phyloP scores from a whole-genome alignment of 1,140 invertebrate species.

The Parasteatoda tepidariorum region DNA sequence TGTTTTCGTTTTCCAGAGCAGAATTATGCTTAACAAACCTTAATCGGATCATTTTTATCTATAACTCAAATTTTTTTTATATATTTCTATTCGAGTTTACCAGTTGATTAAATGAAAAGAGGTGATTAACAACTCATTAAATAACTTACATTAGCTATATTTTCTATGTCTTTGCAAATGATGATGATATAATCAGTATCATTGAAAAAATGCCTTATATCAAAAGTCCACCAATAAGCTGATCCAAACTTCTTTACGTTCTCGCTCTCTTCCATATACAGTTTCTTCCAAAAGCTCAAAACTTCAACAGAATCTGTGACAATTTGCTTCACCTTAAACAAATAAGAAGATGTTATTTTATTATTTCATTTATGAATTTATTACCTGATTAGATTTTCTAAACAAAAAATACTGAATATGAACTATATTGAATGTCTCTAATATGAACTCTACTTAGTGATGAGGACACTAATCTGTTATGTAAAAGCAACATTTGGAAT shows the following conservation, averaged over 20 bases:
- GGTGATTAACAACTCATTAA: too few species aligned
- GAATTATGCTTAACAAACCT: too few species aligned
- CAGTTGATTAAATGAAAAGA: too few species aligned
- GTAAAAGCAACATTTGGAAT: too few species aligned
- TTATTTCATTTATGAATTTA: background rate
- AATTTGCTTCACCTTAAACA: slow-evolving; percentile 9
- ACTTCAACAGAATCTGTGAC: slow-evolving; percentile 15
- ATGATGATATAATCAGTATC: slow-evolving; percentile 34
- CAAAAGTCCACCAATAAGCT: slow-evolving; percentile 42
- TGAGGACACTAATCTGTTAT: background rate
- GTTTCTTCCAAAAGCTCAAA: slow-evolving; percentile 32
- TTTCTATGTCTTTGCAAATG: slow-evolving; percentile 9
- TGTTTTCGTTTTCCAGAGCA: too few species aligned
- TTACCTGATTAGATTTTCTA: background rate
- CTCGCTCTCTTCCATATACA: slow-evolving; percentile 18
- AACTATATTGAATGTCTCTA: background rate
- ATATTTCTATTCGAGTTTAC: too few species aligned
- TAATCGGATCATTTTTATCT: too few species aligned
- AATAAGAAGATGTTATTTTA: too few species aligned
- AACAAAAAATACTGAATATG: background rate
- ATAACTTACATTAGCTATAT: slow-evolving; percentile 7
- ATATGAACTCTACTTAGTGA: background rate
- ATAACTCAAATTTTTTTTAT: too few species aligned
- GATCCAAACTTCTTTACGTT: slow-evolving; percentile 17
- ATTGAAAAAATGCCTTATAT: slow-evolving; percentile 15